Base-by-base conservation (phyloP, 2,113 vertebrate genomes). In the Mormyrus lacerda region DNA sequence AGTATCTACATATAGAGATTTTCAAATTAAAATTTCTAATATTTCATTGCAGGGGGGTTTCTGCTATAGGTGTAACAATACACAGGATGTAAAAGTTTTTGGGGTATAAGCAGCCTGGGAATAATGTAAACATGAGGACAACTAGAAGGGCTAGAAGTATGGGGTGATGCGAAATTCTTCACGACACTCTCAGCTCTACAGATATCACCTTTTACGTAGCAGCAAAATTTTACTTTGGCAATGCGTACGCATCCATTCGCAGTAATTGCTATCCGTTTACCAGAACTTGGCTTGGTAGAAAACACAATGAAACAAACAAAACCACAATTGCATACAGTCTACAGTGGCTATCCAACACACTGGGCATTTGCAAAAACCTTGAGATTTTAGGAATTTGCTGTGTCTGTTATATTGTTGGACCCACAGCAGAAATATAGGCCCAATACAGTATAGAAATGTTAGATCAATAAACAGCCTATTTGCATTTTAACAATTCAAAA, bases 281-380 rank as follows among this genome's bases (percentile, higher is more conserved):
- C 91, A 91, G 89, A 93, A 92, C 93, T 91, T 93, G 91, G 91
- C 92, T 91, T 88, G 90, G 91, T 90, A 89, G 91, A 92, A 93
- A 90, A 91, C 89, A 91, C 89, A 90, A 91, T 90, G 88, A 92
- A 93, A 92, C 91, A 93, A 93, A 95, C 93, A 92, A 90, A 94
- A 93, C 89, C 89, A 90, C 94, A 93, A 93, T 89, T 92, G 87
- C 88, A 90, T 91, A 91, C 90, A 90, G 90, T 92, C 85, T 87
- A 90, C 90, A 89, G 89, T 65, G 89, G 88, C 45, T 88, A 88
- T 92, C 93, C 79, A 91, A 91, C 76, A 92, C 90, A 90, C 83
- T 84, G 83, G 61, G 65, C 31, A 11, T 87, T 47, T 82, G 61
- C 48, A 21, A 85, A 50, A 89, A 31, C 27, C 47, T 69, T 47